Base-by-base conservation (phyloP, 2,888 invertebrate species). In the Cordylochernes scorpioides region DNA sequence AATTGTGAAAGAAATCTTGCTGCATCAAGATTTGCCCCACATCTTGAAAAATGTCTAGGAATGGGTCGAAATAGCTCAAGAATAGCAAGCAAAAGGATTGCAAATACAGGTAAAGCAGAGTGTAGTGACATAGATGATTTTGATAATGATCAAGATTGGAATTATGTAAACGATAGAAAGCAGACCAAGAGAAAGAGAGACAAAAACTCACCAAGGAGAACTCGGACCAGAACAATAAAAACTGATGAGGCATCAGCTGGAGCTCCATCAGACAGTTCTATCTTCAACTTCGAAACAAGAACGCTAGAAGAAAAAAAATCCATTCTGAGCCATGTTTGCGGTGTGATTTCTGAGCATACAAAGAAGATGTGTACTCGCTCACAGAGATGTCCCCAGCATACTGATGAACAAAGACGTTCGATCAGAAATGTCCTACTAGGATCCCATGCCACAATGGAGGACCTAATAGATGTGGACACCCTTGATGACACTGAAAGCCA, bases 41-140 rank as follows among this genome's bases (percentile, higher is more conserved):
- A 88, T 54, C 57, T 88, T 30, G 84, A 80, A 50, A 77, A 74
- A 50, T 88, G 86, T 53, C 82, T 86, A 78, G 82, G 84, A 5
- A 78, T 82, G 74, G 82, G 84, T 0, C 64, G 78, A 32, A 80
- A 74, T 49, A 75, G 77, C 44, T 78, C 75, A 0, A 64, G 84
- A 16, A 75, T 78, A 41, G 82, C 84, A 0, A 78, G 77, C 30
- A 62, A 78, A 12, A 64, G 75, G 13, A 29, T 29, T 14, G 29
- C 29, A 14, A 29, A 29, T 13, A 29, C 15, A 15, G 29, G 29
- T n/a, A 29, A 29, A 24, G 29, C 15, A 15, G 29, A 29, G 17
- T n/a, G n/a, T n/a, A 29, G 29, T 24, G 38, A 38, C 17, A 31
- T 34, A 16, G 35, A 35, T n/a, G 34, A 34, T 15, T 31, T 16